Percentiles rank a stretch among this genome's conserved stretches.
Conservation (phyloP, 2,888 invertebrate genomes). For the Ischnus inquisitorius region DNA sequence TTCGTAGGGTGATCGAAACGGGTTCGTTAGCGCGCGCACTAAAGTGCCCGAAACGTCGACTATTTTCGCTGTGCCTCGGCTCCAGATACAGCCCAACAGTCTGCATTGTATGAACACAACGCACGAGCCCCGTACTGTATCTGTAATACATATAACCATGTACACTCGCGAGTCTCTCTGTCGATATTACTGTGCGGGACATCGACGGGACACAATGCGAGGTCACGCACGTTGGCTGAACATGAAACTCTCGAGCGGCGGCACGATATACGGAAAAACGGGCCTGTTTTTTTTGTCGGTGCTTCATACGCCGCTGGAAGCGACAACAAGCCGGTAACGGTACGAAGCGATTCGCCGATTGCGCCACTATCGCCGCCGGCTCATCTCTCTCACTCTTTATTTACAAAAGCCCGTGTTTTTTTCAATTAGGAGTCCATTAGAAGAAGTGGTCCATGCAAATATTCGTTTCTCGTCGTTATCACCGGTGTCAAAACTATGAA, state of each 20-base stretch:
- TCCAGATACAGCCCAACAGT: background rate
- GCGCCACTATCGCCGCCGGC: background rate
- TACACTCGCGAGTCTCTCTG: background rate
- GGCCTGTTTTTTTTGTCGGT: conserved; percentile 9
- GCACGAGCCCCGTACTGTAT: background rate
- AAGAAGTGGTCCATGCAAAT: background rate
- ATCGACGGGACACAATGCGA: background rate
- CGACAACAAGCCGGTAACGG: conserved; percentile 13
- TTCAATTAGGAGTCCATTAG: conserved; percentile 1
- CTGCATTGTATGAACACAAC: conserved; percentile 23
- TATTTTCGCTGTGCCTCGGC: conserved; percentile 6
- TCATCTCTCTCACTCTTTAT: background rate
- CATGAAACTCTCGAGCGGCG: background rate
- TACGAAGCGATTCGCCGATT: conserved; percentile 10
- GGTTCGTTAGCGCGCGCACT: background rate
- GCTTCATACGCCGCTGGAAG: background rate
- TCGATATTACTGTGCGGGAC: background rate
- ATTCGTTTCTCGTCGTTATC: background rate
- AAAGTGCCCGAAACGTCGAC: conserved; percentile 17
- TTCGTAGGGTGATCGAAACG: background rate
- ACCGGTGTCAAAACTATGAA: background rate
- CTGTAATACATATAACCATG: background rate
- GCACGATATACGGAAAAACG: background rate
- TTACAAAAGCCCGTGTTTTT: background rate
- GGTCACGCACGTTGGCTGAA: background rate